Base-by-base conservation (phyloP, 2,113 vertebrate species). In the Etheostoma spectabile region DNA sequence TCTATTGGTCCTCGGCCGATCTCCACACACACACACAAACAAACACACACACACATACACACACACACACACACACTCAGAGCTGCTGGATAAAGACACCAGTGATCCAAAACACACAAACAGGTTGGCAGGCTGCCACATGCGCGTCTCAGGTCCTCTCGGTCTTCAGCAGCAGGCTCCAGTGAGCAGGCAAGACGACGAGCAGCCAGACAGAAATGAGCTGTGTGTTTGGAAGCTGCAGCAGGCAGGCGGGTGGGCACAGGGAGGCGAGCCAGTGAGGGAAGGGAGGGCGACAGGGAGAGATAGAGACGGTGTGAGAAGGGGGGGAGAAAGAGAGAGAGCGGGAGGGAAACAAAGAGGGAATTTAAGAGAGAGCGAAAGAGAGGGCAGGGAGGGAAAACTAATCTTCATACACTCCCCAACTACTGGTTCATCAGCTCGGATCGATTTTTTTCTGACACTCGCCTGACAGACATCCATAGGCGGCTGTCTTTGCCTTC, bases 91-190 rank as follows among this genome's bases (percentile, higher is more conserved):
- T 90, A 92, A 92, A 94, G 88, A 90, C 92, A 79, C 85, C 91
- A 90, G 80, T 92, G 91, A 94, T 91, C 84, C 82, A 84, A 88
- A 91, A 88, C 87, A 92, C 89, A 92, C 90, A 90, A 83, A 80
- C 83, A 68, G 81, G 70, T 59, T 92, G 92, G 91, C 90, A 74
- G 88, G 70, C 85, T 72, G 91, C 91, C 91, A 89, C 86, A 69
- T 79, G 88, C 62, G 68, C 63, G 84, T 89, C 86, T 87, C 88
- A 84, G 90, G 90, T 87, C 84, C 76, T 82, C 81, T 88, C 85
- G 73, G 89, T 77, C 89, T 52, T 81, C 86, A 35, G 80, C 88
- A 75, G 84, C 89, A 89, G 88, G 77, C 86, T 91, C 82, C 78
- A 59, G 88, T 52, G 77, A 80, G 85, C 86, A 53, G 83, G 80